Base-by-base conservation (phyloP, 2,888 invertebrate species). In the Dasysyrphus albostriatus region DNA sequence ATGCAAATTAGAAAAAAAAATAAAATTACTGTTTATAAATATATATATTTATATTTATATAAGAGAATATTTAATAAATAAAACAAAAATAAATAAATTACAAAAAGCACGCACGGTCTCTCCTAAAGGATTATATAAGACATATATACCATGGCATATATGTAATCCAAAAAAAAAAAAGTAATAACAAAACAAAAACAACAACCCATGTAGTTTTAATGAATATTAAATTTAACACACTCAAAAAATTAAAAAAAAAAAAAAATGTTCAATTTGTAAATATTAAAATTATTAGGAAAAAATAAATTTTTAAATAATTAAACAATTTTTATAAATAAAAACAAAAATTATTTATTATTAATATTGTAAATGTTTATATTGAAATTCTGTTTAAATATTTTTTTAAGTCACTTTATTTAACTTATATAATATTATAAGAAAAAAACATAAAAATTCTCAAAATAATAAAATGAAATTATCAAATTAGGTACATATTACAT, bases 401-500 rank as follows among this genome's bases (percentile, higher is more conserved):
- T 77, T 83, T 85, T 88, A 74, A 78, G 88, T 89, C 84, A 84
- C 75, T 78, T 81, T 81, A 87, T 88, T 89, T 89, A 90, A 88
- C 81, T 89, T 91, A 76, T 84, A 67, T 1, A 4, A 49, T 51
- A 37, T n/a, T n/a, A 47, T 47, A 47, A 32, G 10, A 16, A 34
- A 69, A 34, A 69, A 88, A 89, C 89, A 89, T 89, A 89, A 89
- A 90, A 90, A 91, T 91, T 91, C 90, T 91, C 91, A 90, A 90
- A 81, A 83, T 12, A 88, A 84, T 44, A 88, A 88, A 84, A 77
- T 65, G 65, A 89, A 88, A 80, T 88, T 67, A 44, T 78, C 54
- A 69, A 12, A 39, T 19, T 69, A 69, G 69, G 29, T 8, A 54
- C 54, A 29, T 39, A 54, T 69, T 69, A 54, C 70, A 79, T 73